phyloP scores from a whole-genome alignment of 2,113 vertebrate species.

The Tachuris rubrigastra region DNA sequence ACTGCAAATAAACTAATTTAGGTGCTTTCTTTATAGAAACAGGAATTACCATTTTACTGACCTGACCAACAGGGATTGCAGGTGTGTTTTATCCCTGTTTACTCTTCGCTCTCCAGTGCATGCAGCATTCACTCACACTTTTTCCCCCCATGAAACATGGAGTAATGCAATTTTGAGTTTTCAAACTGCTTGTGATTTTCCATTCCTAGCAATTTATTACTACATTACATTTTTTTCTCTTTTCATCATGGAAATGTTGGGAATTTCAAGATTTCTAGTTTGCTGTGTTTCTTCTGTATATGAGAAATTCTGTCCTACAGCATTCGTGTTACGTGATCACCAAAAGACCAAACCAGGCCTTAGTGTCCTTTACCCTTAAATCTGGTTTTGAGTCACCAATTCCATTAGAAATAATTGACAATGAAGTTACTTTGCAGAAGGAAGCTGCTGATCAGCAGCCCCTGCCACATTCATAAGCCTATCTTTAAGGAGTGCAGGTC shows the following conservation, averaged over 20 bases:
- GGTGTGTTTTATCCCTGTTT: background rate
- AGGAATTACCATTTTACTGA: background rate
- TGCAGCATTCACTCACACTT: background rate
- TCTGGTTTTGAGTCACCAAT: background rate
- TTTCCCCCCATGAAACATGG: background rate
- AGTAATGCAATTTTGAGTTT: background rate
- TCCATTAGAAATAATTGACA: background rate
- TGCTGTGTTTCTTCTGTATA: background rate
- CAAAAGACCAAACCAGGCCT: background rate
- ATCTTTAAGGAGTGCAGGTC: background rate
- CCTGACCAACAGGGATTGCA: background rate
- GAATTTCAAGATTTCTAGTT: background rate
- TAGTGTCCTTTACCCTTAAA: background rate
- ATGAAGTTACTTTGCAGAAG: background rate
- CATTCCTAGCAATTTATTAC: background rate
- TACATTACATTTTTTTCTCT: background rate
- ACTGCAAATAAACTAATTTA: background rate
- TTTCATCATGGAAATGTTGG: background rate
- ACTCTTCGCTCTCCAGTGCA: rapidly evolving
- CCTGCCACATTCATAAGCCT: background rate
- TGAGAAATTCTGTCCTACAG: background rate
- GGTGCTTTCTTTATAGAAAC: background rate
- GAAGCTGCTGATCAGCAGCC: background rate
- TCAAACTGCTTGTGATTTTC: background rate
- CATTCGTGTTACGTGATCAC: background rate